Percentiles rank a stretch among this genome's conserved stretches.
Conservation (phyloP, 2,797 vertebrate genomes). For the Merluccius polli region DNA sequence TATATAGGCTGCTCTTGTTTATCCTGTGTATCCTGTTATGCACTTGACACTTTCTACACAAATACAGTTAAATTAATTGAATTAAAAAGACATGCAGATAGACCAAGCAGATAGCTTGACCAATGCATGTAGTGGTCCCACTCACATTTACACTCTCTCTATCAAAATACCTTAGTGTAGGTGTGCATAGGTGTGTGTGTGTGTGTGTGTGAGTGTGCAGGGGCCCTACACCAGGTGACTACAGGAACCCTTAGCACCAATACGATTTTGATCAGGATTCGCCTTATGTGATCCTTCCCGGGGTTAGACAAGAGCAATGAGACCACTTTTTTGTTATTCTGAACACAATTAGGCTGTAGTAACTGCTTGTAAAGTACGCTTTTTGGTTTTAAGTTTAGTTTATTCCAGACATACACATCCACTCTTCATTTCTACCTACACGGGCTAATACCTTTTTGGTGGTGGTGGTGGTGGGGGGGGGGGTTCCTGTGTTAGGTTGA, state of each 20-base stretch:
- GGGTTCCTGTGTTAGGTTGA: neutral
- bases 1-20: neutral
- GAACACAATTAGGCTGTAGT: neutral
- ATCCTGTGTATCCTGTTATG: neutral
- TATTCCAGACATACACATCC: neutral
- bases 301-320: neutral
- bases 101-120: neutral
- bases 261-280: neutral
- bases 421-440: neutral
- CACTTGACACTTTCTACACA: neutral
- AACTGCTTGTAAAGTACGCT: neutral
- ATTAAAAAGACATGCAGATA: neutral
- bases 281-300: neutral
- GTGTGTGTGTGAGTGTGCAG: constrained; percentile 30
- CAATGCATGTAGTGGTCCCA: neutral
- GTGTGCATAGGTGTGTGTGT: too few relatives aligned
- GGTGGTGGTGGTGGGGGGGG: too few relatives aligned
- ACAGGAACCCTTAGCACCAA: constrained; percentile 15
- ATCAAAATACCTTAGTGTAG: neutral
- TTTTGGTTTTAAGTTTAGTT: neutral
- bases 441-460: neutral
- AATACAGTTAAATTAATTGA: neutral
- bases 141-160: neutral
- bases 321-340: neutral
- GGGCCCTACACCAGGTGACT: constrained; percentile 17